phyloP scores from a whole-genome alignment of 2,888 invertebrate species.

The Tetragonula carbonaria region DNA sequence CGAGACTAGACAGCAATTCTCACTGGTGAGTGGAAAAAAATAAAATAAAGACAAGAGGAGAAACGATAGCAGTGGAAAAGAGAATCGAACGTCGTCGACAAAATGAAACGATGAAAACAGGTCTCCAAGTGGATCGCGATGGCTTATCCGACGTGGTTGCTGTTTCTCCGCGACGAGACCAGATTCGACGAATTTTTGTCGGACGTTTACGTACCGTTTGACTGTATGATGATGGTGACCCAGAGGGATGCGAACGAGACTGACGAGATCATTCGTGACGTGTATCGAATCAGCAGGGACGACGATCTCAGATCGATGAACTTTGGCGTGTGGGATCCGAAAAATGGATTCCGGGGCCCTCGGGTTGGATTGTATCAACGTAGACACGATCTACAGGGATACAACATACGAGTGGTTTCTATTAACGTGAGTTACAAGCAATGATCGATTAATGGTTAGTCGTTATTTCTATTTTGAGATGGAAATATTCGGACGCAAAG shows the following conservation, averaged over 20 bases:
- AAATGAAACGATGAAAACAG: slow-evolving; percentile 43
- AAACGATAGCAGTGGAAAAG: background rate
- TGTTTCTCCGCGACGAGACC: slow-evolving; percentile 77
- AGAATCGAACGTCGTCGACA: no score
- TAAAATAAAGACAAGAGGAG: background rate
- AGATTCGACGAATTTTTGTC: slow-evolving; percentile 73
- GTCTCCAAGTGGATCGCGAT: slow-evolving; percentile 80
- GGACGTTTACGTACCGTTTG: slow-evolving; percentile 78
- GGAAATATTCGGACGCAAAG: no score
- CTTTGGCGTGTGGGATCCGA: slow-evolving; percentile 75
- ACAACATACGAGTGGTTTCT: slow-evolving; percentile 74
- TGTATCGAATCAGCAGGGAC: slow-evolving; percentile 75
- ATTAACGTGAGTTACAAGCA: slow-evolving; percentile 71
- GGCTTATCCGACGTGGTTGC: slow-evolving; percentile 81
- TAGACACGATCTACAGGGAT: slow-evolving; percentile 77
- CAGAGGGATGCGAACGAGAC: slow-evolving; percentile 47
- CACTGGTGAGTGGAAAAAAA: slow-evolving; percentile 69
- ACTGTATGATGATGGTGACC: slow-evolving; percentile 77
- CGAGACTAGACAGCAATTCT: slow-evolving; percentile 73
- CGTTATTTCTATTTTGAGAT: no score
- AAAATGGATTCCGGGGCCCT: slow-evolving; percentile 70
- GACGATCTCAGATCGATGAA: slow-evolving; percentile 64
- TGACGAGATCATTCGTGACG: slow-evolving; percentile 75
- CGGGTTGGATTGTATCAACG: slow-evolving; percentile 75
- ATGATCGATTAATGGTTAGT: background rate